Conservation (phyloP, 2,797 vertebrate species). For the Cercopithecus diana region DNA sequence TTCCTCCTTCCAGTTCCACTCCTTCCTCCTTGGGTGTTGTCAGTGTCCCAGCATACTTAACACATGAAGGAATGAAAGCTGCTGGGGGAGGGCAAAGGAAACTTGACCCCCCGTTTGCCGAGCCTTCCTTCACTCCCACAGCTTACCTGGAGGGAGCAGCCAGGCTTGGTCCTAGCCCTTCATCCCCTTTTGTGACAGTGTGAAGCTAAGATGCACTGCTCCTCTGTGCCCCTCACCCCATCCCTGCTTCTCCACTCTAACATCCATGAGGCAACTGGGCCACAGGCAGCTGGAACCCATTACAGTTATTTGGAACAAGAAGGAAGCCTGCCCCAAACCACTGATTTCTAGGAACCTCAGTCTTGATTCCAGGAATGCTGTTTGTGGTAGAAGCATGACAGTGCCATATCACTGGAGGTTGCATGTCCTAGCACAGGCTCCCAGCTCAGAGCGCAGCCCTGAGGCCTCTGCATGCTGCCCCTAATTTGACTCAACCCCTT, state of each 20-base stretch:
- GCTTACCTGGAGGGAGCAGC: neutral
- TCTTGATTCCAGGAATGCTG: conserved; percentile 76
- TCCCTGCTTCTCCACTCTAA: conserved; percentile 6
- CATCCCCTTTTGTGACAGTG: neutral
- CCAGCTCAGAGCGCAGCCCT: neutral
- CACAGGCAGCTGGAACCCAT: conserved; percentile 64
- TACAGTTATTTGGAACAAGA: conserved; percentile 57
- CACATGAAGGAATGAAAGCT: neutral
- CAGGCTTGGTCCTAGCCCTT: neutral
- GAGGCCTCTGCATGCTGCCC: neutral
- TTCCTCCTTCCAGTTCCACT: neutral
- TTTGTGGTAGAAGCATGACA: conserved; percentile 41
- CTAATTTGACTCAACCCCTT: conserved; percentile 6
- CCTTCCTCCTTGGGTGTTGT: neutral
- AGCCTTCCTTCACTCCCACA: neutral
- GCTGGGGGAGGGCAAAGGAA: too few species aligned
- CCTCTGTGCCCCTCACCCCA: neutral
- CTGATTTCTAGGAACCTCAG: conserved; percentile 77
- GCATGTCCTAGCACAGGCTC: conserved; percentile 20
- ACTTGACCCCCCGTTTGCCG: neutral
- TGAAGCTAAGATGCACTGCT: neutral
- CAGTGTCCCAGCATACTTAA: neutral
- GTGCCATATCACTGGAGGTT: accelerated
- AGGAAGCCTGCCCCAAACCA: conserved; percentile 54
- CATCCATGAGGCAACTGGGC: conserved; percentile 7